These are phyloP conservation scores for Geophilus truncorum DNA, from an alignment of 2,888 invertebrate genomes.

Conservation along the genomic window DNA sequence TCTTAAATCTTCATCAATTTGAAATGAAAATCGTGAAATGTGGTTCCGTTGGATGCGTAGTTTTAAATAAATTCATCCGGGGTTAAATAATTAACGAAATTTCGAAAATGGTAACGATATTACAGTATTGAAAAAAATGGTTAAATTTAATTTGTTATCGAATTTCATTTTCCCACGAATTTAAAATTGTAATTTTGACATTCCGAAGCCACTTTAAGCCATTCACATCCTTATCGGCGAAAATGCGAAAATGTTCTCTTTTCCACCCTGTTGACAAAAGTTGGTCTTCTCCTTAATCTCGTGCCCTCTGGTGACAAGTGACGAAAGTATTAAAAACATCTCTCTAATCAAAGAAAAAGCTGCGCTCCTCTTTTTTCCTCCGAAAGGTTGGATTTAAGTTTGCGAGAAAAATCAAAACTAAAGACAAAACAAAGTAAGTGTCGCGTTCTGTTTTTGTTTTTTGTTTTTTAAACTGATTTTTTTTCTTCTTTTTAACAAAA, in stretches of 20 bases:
- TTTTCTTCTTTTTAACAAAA: background rate
- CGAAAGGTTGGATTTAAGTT: too few relatives aligned
- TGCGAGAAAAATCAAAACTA: too few relatives aligned
- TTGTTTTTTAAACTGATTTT: background rate
- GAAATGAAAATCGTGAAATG: background rate
- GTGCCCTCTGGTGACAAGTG: background rate
- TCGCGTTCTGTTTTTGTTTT: background rate
- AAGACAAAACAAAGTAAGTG: background rate
- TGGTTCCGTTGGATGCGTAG: background rate
- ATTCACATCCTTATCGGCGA: background rate
- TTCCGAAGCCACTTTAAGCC: background rate
- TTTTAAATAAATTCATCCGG: too few relatives aligned
- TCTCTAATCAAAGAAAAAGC: background rate
- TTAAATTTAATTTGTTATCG: too few relatives aligned
- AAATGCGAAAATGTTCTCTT: background rate
- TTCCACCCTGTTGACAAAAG: conserved; percentile 6
- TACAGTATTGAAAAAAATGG: too few relatives aligned
- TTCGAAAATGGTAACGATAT: too few relatives aligned
- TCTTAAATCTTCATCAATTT: background rate
- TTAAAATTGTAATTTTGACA: background rate
- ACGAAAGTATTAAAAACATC: background rate
- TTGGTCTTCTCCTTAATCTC: background rate
- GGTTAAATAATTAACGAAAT: too few relatives aligned
- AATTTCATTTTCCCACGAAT: background rate
- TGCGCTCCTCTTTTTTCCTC: background rate